Percentiles rank a stretch among this genome's conserved stretches.
Conservation (phyloP, 2,888 invertebrate species). For the Phaonia tiefii region DNA sequence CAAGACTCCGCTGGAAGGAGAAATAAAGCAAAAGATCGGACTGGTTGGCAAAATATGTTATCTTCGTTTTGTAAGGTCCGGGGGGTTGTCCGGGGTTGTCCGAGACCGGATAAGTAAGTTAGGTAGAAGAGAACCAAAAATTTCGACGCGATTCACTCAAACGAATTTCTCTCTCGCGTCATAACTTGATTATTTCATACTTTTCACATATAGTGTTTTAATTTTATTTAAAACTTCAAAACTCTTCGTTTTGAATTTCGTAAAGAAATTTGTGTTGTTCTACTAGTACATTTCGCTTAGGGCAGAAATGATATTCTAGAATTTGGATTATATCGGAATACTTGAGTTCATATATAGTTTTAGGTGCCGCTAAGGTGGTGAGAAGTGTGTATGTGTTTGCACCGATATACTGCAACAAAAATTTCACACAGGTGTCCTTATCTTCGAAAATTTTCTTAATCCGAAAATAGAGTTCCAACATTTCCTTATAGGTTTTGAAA, state of each 20-base stretch:
- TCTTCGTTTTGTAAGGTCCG: no score
- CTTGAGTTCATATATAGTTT: slow-evolving; percentile 40
- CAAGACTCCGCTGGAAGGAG: no score
- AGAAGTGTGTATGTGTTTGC: slow-evolving; percentile 36
- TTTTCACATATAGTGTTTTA: no score
- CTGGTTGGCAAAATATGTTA: no score
- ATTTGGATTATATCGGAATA: slow-evolving; percentile 49
- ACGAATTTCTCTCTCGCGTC: no score
- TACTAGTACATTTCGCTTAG: background rate
- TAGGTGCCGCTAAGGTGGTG: slow-evolving; percentile 46
- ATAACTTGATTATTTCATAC: no score
- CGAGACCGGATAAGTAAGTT: no score
- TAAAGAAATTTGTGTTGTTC: slow-evolving; percentile 41
- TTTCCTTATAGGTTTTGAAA: slow-evolving; percentile 30
- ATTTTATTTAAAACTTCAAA: no score
- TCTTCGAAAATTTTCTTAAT: slow-evolving; percentile 26
- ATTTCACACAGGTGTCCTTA: slow-evolving; percentile 50
- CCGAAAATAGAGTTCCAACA: slow-evolving; percentile 24
- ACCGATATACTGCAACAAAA: slow-evolving; percentile 52
- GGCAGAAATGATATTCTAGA: slow-evolving; percentile 54
- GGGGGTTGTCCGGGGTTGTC: no score
- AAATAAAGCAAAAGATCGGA: no score
- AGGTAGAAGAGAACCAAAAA: no score
- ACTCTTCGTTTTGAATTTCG: background rate
- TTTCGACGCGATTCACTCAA: no score